Percentiles rank a stretch among this genome's conserved stretches.
Conservation (phyloP, 2,797 vertebrate genomes). For the Manis crassicaudata region DNA sequence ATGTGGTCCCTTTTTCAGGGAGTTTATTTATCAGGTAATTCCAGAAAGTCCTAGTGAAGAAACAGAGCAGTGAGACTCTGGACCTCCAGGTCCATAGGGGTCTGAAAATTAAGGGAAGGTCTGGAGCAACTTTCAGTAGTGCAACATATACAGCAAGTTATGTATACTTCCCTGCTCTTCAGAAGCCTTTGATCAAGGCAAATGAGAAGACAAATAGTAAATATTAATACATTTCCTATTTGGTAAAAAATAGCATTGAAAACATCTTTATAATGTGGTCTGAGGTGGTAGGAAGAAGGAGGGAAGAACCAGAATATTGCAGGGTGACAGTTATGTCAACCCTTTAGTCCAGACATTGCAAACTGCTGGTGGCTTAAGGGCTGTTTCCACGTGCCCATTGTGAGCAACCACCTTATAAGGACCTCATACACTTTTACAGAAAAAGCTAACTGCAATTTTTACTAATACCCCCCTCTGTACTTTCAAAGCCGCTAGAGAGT, state of each 20-base stretch:
- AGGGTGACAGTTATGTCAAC: fast-evolving
- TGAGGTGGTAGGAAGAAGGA: neutral
- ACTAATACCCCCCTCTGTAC: neutral
- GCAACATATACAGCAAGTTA: neutral
- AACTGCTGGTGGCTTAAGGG: too few species aligned
- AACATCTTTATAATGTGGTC: neutral
- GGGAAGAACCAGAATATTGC: neutral
- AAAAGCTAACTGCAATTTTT: neutral
- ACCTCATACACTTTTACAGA: neutral
- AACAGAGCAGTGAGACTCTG: neutral
- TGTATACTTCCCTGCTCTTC: neutral
- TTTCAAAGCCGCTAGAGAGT: neutral
- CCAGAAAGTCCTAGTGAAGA: neutral
- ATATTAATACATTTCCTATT: neutral
- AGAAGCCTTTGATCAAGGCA: neutral
- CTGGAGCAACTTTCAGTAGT: neutral
- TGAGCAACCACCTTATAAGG: neutral
- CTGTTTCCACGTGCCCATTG: fast-evolving
- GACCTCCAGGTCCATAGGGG: neutral
- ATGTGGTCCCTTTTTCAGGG: neutral
- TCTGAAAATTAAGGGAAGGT: neutral
- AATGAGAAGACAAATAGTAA: neutral
- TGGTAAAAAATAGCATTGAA: neutral
- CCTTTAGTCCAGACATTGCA: neutral
- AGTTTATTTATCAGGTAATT: neutral